Base-by-base conservation (phyloP, 2,888 invertebrate species). In the Trichogramma evanescens region DNA sequence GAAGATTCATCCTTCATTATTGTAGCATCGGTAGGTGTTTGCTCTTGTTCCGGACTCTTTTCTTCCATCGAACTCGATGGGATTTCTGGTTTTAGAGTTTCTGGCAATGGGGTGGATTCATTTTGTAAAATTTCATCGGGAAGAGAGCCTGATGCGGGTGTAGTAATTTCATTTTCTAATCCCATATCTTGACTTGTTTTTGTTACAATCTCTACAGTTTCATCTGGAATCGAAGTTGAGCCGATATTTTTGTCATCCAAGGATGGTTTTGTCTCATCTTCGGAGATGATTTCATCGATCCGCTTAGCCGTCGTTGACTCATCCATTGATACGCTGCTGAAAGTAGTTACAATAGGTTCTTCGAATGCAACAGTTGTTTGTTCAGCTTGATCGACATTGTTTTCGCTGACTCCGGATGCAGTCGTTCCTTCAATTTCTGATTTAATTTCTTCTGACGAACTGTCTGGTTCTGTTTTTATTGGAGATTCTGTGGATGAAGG, bases 91-190 rank as follows among this genome's bases (percentile, higher is more conserved):
- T 56, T 50, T 46, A 44, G 10, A 13, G 43, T 9, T 43, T 42
- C 13, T 13, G 43, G 40, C 53, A 56, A 53, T 39, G 7, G 53
- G 54, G 69, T 68, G 10, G 64, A 59, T 54, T 41, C 44, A 44
- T 58, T 40, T 50, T n/a, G 26, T 53, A 56, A 48, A 41, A 42
- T 38, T 41, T 41, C 45, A 44, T n/a, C 43, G 4, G 7, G 42
- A 8, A 8, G 6, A 39, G 39, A 9, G 59, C 57, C 64, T 5
- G 52, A 41, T 4, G 46, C 41, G 40, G 68, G 44, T 6, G 56
- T 64, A 57, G 65, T 67, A 52, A 65, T 66, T 52, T 66, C 62
- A 54, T 66, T 63, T 51, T 65, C 63, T 0, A 59, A 53, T 54
- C 67, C 64, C 8, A 62, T 54, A 39, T 6, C 54, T 54, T 39